Conservation (phyloP, 1,140 invertebrate genomes). For the Zaprionus tsacasi region DNA sequence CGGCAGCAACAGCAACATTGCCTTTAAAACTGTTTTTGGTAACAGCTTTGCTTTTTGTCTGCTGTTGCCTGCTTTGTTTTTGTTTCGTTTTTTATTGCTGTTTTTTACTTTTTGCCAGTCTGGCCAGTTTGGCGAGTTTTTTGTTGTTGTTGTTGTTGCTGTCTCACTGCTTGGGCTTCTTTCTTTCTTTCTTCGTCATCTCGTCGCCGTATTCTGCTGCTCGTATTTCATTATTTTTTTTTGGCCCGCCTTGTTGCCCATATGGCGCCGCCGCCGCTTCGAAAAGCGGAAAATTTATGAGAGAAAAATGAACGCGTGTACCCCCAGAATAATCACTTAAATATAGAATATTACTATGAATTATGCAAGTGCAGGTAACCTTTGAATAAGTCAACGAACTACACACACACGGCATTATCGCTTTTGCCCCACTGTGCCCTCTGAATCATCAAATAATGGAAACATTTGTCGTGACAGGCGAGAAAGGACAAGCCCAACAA, state of each 20-base stretch:
- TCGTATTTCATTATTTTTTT: conserved; percentile 77
- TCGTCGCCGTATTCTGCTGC: conserved; percentile 51
- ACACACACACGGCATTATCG: background rate
- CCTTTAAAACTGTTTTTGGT: conserved; percentile 62
- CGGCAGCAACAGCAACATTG: conserved; percentile 23
- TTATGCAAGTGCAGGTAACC: conserved; percentile 68
- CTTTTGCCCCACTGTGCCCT: background rate
- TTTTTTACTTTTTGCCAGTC: conserved; percentile 45
- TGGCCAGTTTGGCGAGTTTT: conserved; percentile 75
- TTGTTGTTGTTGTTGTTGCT: conserved; percentile 10
- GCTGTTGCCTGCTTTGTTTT: conserved; percentile 29
- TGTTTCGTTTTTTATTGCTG: conserved; percentile 15
- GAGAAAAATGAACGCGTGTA: too few species aligned
- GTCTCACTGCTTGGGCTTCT: conserved; percentile 23
- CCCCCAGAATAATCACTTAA: conserved; percentile 42
- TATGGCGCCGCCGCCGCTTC: conserved; percentile 64
- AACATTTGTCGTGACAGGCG: conserved; percentile 6
- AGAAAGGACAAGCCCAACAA: conserved; percentile 16
- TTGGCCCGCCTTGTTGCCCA: conserved; percentile 50
- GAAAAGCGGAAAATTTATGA: conserved; percentile 74
- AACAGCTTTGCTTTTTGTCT: conserved; percentile 51
- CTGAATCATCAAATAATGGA: conserved; percentile 21
- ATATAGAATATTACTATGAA: conserved; percentile 73
- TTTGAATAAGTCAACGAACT: conserved; percentile 71
- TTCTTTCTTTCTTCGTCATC: conserved; percentile 55